A percentile compares a stretch with the other conserved stretches of the same genome.
Conservation (phyloP, 2,113 vertebrate species). For the Talpa occidentalis region DNA sequence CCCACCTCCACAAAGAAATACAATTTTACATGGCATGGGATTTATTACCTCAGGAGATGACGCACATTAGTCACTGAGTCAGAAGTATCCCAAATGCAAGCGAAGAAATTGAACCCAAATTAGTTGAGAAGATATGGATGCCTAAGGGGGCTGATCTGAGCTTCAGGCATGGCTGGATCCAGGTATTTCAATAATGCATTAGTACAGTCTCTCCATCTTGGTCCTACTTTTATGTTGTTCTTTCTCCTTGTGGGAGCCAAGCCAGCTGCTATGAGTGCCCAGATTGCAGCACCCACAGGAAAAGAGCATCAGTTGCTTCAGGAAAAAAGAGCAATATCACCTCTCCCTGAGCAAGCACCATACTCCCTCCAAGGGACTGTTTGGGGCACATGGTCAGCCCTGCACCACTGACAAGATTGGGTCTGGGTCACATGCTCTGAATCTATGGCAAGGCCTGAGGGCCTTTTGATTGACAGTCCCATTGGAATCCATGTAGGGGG, state of each 20-base stretch:
- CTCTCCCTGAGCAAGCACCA: neutral
- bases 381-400: neutral
- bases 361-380: neutral
- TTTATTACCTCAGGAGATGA: neutral
- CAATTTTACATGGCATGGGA: neutral
- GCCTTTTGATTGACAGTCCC: constrained; percentile 34
- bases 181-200: neutral
- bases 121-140: neutral
- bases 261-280: neutral
- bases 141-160: neutral
- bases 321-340: neutral
- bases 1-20: neutral
- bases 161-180: neutral
- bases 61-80: too few relatives aligned
- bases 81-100: neutral
- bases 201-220: accelerated
- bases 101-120: constrained; percentile 1
- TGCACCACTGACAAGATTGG: neutral
- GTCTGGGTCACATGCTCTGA: neutral
- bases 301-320: neutral
- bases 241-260: neutral
- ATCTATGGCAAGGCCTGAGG: neutral
- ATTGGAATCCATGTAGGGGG: neutral
- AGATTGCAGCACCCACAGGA: neutral
- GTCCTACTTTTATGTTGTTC: neutral